phyloP scores from a whole-genome alignment of 2,113 vertebrate species.

The Hippocampus barbouri region DNA sequence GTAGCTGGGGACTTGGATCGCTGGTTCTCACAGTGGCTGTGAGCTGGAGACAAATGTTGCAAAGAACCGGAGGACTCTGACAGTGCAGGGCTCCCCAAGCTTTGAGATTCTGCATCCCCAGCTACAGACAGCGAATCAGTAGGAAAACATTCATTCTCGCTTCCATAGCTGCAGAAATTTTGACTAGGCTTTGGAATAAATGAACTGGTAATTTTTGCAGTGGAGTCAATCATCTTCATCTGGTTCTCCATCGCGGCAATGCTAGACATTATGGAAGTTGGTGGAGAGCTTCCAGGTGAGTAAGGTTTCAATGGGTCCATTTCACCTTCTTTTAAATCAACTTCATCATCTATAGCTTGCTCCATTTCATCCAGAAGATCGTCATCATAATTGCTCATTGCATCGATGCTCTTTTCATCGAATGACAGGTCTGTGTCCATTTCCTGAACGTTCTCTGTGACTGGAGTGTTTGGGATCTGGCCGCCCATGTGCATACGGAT shows the following conservation, averaged over 20 bases:
- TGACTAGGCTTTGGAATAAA: conserved; percentile 79
- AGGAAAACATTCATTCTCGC: conserved; percentile 86
- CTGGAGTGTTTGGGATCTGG: conserved; percentile 92
- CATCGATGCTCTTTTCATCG: conserved; percentile 86
- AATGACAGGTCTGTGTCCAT: conserved; percentile 88
- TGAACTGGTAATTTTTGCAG: conserved; percentile 82
- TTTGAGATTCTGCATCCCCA: conserved; percentile 90
- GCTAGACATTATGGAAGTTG: conserved; percentile 90
- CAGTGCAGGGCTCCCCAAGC: conserved; percentile 88
- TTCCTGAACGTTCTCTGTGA: conserved; percentile 89
- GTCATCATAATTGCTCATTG: conserved; percentile 85
- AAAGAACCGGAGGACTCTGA: conserved; percentile 92
- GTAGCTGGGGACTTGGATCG: conserved; percentile 85
- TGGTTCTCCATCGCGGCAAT: conserved; percentile 96
- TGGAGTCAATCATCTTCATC: conserved; percentile 97
- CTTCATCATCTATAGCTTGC: conserved; percentile 91
- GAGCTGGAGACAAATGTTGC: conserved; percentile 85
- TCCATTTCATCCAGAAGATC: conserved; percentile 89
- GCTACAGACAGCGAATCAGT: conserved; percentile 82
- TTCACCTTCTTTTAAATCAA: conserved; percentile 77
- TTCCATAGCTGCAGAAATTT: conserved; percentile 79
- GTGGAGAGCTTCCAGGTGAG: conserved; percentile 83
- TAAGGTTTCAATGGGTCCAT: conserved; percentile 79
- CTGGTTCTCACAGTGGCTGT: conserved; percentile 87
- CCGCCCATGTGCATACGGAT: conserved; percentile 99